Percentiles rank a stretch among this genome's conserved stretches.
phyloP scores from a whole-genome alignment of 1,140 invertebrate species.

The Drosophila arawakana region DNA sequence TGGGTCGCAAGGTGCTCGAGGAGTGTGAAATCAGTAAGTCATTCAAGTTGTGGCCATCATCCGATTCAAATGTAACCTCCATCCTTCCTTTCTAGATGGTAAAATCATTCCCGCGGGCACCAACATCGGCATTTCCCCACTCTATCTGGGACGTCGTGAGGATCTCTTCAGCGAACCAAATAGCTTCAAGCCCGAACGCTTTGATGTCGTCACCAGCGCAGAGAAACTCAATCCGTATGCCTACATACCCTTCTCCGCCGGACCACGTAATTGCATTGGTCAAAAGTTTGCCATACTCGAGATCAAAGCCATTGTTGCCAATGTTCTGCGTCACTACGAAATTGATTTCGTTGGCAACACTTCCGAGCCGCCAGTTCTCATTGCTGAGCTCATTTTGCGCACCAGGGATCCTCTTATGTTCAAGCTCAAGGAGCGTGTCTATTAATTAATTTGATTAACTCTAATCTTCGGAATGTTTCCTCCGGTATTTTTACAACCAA shows the following conservation, averaged over 20 bases:
- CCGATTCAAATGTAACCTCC: not conserved
- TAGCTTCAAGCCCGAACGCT: conserved; percentile 89
- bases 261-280: conserved; percentile 89
- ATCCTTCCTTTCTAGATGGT: conserved; percentile 83
- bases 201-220: conserved; percentile 85
- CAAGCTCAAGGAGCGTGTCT: conserved; percentile 63
- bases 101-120: conserved; percentile 85
- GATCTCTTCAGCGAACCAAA: conserved; percentile 87
- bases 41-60: not conserved
- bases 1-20: conserved; percentile 86
- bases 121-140: conserved; percentile 85
- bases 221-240: conserved; percentile 85
- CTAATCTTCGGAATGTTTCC: not conserved
- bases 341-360: conserved; percentile 83
- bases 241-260: conserved; percentile 89
- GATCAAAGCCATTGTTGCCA: conserved; percentile 89
- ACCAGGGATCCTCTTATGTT: conserved; percentile 83
- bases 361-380: conserved; percentile 78
- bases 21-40: conserved; percentile 84
- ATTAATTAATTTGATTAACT: conserved; percentile 18
- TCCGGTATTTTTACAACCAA: not conserved
- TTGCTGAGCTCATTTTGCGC: conserved; percentile 85
- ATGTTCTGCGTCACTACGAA: conserved; percentile 88
- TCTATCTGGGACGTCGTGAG: conserved; percentile 86
- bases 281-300: conserved; percentile 93